Evolutionary conservation across 1,140 invertebrate genomes (phyloP), one percentile per base, ranked within the genome.

Genomic region (Orius insidiosus): DNA sequence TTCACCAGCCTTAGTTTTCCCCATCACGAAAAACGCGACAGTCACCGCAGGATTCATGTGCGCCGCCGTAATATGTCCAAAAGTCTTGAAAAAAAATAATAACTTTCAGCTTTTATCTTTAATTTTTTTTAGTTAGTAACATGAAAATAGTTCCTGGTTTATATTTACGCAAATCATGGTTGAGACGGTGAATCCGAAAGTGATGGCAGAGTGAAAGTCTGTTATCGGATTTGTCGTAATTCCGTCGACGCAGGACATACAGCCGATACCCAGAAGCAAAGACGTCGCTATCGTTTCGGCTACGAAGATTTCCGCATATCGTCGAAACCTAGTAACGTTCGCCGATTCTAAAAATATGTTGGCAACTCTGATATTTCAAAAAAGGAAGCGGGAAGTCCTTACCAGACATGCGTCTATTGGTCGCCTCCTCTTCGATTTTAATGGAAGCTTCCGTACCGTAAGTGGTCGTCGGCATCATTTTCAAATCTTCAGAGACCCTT

Each of bases 1-100:
- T 16, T 64, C 54, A 3, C 66, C 49, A 16, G 71, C 46, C 40
- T 61, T 61, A 4, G 69, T 60, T 38, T 64, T 56, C 4, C 69
- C 62, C 8, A 69, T 59, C 8, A 68, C 54, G 34, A 71, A 51
- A 38, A 72, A 62, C 5, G 59, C 65, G 1, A 59, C 47, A 1
- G 68, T 69, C 1, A 74, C 68, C 1, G 68, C 65, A 0, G 71
- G 71, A 56, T 74, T 75, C 47, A 74, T 47, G 48, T 64, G 60
- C 34, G 60, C 56, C 4, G 51, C 47, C 41, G 56, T 56, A 9
- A 63, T 58, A 48, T 60, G 60, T 7, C 59, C 61, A 46, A 61
- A 53, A n/a, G 54, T 55, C 61, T 63, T 51, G 24, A n/a, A n/a
- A n/a, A n/a, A n/a, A n/a, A n/a, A 51, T 53, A 52, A 53, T 9